Evolutionary conservation across 2,888 invertebrate species (phyloP).

Genomic region (Chloromyia formosa): DNA sequence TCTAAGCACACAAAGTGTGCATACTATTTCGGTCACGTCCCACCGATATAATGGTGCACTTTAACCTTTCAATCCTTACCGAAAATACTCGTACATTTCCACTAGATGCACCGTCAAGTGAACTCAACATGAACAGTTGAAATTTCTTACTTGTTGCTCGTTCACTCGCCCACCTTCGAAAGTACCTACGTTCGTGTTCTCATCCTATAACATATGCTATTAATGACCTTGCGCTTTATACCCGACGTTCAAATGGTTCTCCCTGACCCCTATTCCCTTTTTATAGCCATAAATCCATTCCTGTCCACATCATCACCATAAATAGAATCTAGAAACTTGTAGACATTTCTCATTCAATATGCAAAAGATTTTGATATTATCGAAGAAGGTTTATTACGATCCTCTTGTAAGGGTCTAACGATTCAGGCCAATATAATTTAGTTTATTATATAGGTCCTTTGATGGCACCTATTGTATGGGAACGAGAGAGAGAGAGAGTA

Average conservation of each 20-base stretch:
- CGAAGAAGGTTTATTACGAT: background rate
- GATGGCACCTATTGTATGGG: background rate
- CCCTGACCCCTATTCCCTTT: too few species aligned
- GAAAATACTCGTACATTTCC: background rate
- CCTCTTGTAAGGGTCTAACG: slow-evolving; percentile 3
- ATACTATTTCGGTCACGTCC: background rate
- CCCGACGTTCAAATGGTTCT: background rate
- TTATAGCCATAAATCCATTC: too few species aligned
- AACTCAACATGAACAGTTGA: slow-evolving; percentile 1
- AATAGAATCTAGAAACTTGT: too few species aligned
- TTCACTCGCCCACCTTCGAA: background rate
- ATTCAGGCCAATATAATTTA: slow-evolving; percentile 1
- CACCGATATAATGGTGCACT: background rate
- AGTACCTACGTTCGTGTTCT: background rate
- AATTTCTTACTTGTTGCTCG: background rate
- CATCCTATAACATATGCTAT: background rate
- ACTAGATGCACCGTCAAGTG: background rate
- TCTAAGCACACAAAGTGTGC: too few species aligned
- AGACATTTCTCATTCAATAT: too few species aligned
- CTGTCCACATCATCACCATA: too few species aligned
- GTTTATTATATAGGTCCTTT: slow-evolving; percentile 11
- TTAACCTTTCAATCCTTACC: background rate
- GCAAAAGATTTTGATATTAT: too few species aligned
- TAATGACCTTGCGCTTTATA: background rate
- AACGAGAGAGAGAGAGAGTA: background rate